Evolutionary conservation across 1,140 invertebrate species (phyloP).

Genomic region (Macrotrachela quadricornifera): DNA sequence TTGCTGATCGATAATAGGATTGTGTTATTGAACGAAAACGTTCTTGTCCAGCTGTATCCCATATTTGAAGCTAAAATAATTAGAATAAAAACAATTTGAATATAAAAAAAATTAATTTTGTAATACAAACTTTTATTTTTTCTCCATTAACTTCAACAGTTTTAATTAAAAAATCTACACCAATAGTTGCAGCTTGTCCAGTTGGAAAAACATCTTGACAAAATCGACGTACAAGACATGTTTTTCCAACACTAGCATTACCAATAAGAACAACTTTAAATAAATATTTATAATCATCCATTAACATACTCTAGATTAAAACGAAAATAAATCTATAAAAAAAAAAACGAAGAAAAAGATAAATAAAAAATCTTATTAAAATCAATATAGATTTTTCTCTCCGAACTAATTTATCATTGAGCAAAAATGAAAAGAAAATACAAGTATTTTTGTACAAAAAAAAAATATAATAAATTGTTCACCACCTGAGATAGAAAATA

Average conservation of each 20-base stretch:
- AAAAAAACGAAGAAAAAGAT: no score
- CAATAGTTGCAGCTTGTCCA: constrained; percentile 27
- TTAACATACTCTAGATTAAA: constrained; percentile 22
- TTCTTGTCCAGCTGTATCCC: constrained; percentile 40
- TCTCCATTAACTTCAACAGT: constrained; percentile 25
- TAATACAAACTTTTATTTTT: constrained; percentile 21
- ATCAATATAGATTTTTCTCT: no score
- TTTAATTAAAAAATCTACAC: constrained; percentile 30
- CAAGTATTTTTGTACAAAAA: no score
- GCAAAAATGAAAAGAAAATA: no score
- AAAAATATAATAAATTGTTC: no score
- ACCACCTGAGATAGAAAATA: no score
- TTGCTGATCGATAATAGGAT: constrained; percentile 89
- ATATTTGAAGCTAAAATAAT: constrained; percentile 7
- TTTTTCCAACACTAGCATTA: constrained; percentile 28
- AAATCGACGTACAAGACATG: constrained; percentile 25
- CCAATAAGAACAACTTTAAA: constrained; percentile 76
- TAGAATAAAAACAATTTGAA: background rate
- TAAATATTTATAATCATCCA: constrained; percentile 94
- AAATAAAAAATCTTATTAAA: no score
- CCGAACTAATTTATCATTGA: no score
- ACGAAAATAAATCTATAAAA: background rate
- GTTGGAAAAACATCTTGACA: constrained; percentile 26
- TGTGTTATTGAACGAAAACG: constrained; percentile 73
- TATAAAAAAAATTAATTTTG: background rate